Base-by-base conservation (phyloP, 1,140 invertebrate species). In the Meloidogyne exigua region DNA sequence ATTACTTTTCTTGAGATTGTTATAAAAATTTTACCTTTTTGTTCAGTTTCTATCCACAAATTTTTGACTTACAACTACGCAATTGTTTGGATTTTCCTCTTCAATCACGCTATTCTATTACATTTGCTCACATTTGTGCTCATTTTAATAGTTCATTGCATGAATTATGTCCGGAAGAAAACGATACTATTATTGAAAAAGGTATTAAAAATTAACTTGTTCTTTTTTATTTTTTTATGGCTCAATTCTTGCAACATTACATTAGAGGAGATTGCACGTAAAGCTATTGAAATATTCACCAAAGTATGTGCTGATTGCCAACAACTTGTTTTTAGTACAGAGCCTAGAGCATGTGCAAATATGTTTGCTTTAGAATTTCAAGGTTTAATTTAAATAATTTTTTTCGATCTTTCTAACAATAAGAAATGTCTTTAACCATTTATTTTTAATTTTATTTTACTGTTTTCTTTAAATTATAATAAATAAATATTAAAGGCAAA, bases 81-180 rank as follows among this genome's bases (percentile, higher is more conserved):
- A 44, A 77, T 28, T 82, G 80, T 63, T 67, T 88, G 21, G 75
- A 75, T 44, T 76, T 87, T 28, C 86, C 85, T 9, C 68, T 73
- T 26, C 87, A 87, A 75, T 76, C 80, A 44, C 83, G 89, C 57
- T 99, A 94, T 85, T 96, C 97, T 76, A 93, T 98, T 79, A 94
- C 95, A 39, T 99, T 99, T 89, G 96, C 96, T 15, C 89, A 98
- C 72, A 95, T 99, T 82, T 98, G 96, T 88, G 93, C 93, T 79
- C 96, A 99, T 88, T 99, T 99, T 87, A 94, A 96, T 89, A 94
- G 94, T 87, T 95, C 95, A 83, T 96, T 95, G 0, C 96, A 99
- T 89, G 94, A 97, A 85, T 90, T 99, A 68, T 99, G 96, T 86
- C 97, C 96, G 0, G 97, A 99, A 90, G 97, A 99, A 89, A 90